These are phyloP conservation scores for Anableps anableps DNA, from an alignment of 2,797 vertebrate genomes.

Conservation along the genomic window DNA sequence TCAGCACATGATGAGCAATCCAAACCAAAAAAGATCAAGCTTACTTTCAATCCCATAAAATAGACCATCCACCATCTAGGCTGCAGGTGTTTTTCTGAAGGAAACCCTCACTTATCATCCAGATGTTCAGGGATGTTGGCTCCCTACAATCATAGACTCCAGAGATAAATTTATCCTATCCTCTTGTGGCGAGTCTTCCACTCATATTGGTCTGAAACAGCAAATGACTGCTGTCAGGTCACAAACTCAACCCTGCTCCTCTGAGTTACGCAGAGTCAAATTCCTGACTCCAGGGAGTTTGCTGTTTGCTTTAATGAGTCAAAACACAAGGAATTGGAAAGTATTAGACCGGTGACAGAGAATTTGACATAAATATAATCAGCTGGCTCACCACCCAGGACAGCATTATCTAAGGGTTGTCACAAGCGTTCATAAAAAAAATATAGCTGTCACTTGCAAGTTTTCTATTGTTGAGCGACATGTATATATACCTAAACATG, in stretches of 20 bases:
- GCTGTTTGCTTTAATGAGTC: too few species aligned
- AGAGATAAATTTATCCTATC: neutral
- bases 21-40: too few species aligned
- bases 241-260: neutral
- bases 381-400: neutral
- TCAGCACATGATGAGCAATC: neutral
- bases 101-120: neutral
- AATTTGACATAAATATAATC: too few species aligned
- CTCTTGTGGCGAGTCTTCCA: neutral
- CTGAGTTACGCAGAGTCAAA: neutral
- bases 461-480: neutral
- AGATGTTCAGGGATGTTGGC: neutral
- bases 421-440: neutral
- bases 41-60: neutral
- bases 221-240: neutral
- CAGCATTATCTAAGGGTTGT: neutral
- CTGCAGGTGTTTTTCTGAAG: slow-evolving; percentile 8
- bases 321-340: too few species aligned
- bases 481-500: neutral
- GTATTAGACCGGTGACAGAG: too few species aligned
- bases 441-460: neutral
- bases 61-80: slow-evolving; percentile 23
- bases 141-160: neutral
- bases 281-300: too few species aligned
- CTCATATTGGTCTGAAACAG: neutral